Base-by-base conservation (phyloP, 2,888 invertebrate species). In the Temnothorax unifasciatus region DNA sequence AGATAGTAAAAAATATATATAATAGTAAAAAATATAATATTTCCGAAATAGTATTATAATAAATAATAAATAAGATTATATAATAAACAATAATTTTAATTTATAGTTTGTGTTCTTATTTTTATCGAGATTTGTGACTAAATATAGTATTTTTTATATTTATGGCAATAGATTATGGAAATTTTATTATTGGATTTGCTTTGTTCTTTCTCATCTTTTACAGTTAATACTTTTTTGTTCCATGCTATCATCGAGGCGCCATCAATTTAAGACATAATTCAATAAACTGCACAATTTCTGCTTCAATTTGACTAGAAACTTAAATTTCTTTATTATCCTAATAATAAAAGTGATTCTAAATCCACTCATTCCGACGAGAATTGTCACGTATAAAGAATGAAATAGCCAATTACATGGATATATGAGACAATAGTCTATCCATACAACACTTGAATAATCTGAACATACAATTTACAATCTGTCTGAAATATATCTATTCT, bases 231-330 rank as follows among this genome's bases (percentile, higher is more conserved):
- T 44, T 79, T 3, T 13, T 44, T 57, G 29, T n/a, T 25, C 11
- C 2, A 18, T 34, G 21, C 29, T 61, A n/a, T 34, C 15, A 50
- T 61, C 34, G 38, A 77, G 21, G 13, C 15, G 15, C n/a, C 50
- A 66, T 77, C 59, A 59, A 34, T 8, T 83, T 83, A 83, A 54
- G 50, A 38, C 47, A 13, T 77, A 77, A 77, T 38, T 83, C 41
- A 76, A 83, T 83, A 38, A 77, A 47, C 15, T 44, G 25, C 11
- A 66, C 41, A 77, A 83, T 83, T 68, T 68, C 68, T 83, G 18
- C 59, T 66, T 69, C 66, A 68, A 59, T 64, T 21, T 29, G 34
- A 63, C 63, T 41, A 38, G 52, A 64, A 13, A 59, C 18, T 79
- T 47, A 8, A 21, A 59, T 59, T 59, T 8, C 69, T 79, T 29